A percentile compares a stretch with the other conserved stretches of the same genome.
These are phyloP conservation scores for Vidua chalybeata DNA, from an alignment of 2,113 vertebrate genomes.

Conservation along the genomic window DNA sequence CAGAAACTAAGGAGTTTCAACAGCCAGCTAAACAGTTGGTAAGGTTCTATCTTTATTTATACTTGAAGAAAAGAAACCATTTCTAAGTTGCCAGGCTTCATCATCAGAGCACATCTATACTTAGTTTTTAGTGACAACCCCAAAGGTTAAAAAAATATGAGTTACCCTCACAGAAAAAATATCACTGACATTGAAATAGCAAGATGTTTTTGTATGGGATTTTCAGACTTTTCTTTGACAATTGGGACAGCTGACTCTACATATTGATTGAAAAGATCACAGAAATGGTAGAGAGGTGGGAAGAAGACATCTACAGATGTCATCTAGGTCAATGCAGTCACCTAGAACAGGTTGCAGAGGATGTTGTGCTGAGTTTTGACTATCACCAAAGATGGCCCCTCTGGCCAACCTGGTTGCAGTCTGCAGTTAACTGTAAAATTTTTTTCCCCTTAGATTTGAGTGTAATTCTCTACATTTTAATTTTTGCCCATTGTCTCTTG, in stretches of 20 bases:
- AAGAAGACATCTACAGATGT: neutral
- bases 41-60: neutral
- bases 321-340: neutral
- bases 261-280: neutral
- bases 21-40: neutral
- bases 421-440: neutral
- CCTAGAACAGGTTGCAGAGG: neutral
- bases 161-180: neutral
- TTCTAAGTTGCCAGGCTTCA: neutral
- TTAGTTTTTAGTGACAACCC: neutral
- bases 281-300: neutral
- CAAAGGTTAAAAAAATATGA: conserved; percentile 3
- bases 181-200: neutral
- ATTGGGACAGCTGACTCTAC: neutral
- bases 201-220: neutral
- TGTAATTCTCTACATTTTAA: neutral
- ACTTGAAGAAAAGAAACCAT: neutral
- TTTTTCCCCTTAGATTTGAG: neutral
- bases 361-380: neutral
- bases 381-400: neutral
- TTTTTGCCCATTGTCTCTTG: neutral
- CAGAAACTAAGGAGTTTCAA: neutral
- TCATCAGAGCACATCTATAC: neutral
- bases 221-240: neutral
- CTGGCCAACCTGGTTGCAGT: neutral